These are phyloP conservation scores for Chionis minor DNA, from an alignment of 2,113 vertebrate species.

Conservation along the genomic window DNA sequence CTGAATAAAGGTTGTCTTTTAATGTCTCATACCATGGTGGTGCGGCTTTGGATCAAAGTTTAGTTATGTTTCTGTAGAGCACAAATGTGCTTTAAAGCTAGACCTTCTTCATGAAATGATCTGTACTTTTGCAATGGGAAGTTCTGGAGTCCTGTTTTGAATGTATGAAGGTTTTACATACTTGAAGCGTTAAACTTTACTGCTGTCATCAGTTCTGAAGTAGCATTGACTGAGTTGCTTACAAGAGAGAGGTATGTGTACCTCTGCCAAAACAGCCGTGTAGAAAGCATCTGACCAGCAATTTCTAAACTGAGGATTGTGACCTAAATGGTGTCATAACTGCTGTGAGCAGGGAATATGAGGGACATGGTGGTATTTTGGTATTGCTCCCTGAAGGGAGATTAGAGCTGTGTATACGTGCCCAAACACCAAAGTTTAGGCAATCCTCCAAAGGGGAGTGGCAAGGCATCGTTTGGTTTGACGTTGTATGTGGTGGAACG, in stretches of 20 bases:
- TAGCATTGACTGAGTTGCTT: background rate
- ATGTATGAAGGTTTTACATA: background rate
- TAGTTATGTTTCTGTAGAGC: background rate
- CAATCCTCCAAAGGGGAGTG: background rate
- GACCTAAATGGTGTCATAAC: background rate
- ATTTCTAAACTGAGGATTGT: background rate
- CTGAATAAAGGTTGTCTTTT: background rate
- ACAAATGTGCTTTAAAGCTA: background rate
- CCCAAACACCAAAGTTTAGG: background rate
- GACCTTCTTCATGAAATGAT: background rate
- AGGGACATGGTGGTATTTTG: background rate
- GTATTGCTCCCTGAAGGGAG: background rate
- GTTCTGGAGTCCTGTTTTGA: background rate
- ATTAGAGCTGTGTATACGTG: background rate
- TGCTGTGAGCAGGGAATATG: background rate
- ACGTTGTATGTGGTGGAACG: rapidly evolving
- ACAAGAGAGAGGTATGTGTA: background rate
- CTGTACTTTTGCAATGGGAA: background rate
- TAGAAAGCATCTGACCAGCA: background rate
- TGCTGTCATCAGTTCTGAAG: background rate
- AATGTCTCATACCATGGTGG: background rate
- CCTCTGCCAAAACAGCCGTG: background rate
- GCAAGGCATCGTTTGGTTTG: background rate
- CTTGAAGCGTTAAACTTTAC: background rate
- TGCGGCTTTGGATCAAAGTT: background rate